Percentiles rank a stretch among this genome's conserved stretches.
These are phyloP conservation scores for Hipposideros armiger DNA, from an alignment of 2,113 vertebrate genomes.

Conservation along the genomic window DNA sequence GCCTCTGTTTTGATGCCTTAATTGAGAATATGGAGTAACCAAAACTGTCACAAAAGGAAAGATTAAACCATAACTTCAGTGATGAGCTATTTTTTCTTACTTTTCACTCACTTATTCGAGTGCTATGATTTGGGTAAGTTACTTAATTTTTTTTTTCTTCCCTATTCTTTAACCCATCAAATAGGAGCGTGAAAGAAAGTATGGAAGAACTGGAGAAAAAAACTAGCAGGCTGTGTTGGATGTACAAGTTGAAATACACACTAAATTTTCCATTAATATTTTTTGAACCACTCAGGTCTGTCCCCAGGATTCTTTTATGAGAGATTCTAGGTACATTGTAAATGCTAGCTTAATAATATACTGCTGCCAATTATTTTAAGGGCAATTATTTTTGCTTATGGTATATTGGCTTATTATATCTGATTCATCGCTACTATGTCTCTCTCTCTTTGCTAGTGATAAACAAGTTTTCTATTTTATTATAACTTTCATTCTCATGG, in stretches of 20 bases:
- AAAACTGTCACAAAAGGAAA: neutral
- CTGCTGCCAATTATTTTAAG: constrained; percentile 10
- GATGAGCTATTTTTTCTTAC: neutral
- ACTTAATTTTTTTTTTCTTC: neutral
- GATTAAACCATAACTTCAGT: neutral
- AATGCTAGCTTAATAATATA: neutral
- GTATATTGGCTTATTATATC: neutral
- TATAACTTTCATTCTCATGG: neutral
- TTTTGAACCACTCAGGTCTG: neutral
- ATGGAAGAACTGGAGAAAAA: neutral
- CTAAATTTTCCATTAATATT: neutral
- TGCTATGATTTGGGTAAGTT: neutral
- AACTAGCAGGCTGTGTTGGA: neutral
- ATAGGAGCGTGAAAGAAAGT: neutral
- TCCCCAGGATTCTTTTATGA: neutral
- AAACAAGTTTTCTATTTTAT: constrained; percentile 48
- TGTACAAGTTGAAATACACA: neutral
- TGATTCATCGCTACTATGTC: neutral
- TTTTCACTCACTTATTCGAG: neutral
- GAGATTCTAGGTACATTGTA: neutral
- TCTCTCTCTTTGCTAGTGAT: neutral
- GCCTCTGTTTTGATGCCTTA: neutral
- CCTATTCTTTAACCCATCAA: neutral
- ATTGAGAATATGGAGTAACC: neutral
- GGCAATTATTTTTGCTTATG: neutral